Conservation (phyloP, 2,888 invertebrate species). For the Seira musarum region DNA sequence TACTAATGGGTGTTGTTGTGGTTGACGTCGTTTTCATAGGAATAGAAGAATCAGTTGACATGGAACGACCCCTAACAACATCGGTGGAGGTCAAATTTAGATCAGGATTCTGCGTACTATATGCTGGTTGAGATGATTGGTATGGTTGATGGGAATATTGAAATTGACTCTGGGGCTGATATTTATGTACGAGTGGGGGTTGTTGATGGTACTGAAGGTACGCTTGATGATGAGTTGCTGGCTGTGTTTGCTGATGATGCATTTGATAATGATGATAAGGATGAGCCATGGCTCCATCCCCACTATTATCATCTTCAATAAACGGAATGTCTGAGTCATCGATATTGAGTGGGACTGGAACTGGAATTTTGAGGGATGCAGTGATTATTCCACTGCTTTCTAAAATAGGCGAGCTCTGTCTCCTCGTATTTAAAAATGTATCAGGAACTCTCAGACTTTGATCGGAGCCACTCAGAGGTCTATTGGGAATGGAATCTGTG, state of each 20-base stretch:
- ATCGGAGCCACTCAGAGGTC: conserved; percentile 64
- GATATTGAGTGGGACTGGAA: conserved; percentile 75
- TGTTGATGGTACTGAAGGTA: conserved; percentile 21
- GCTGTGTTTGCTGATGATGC: conserved; percentile 54
- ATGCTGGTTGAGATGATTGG: conserved; percentile 1
- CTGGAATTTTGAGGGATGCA: conserved; percentile 86
- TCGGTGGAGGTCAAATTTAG: neutral
- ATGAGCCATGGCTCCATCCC: conserved; percentile 23
- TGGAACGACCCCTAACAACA: conserved; percentile 52
- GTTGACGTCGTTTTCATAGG: conserved; percentile 54
- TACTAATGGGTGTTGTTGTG: conserved; percentile 61
- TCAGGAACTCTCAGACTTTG: conserved; percentile 67
- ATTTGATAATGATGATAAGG: conserved; percentile 34
- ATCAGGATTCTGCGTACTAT: conserved; percentile 10
- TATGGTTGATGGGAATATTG: conserved; percentile 5
- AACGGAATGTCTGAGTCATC: conserved; percentile 80
- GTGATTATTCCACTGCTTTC: conserved; percentile 78
- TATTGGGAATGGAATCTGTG: conserved; percentile 72
- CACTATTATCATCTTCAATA: conserved; percentile 76
- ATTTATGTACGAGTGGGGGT: conserved; percentile 7
- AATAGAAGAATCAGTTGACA: conserved; percentile 61
- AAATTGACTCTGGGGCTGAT: conserved; percentile 1
- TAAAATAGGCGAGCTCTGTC: conserved; percentile 70
- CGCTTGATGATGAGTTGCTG: conserved; percentile 40
- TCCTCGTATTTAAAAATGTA: conserved; percentile 60